Evolutionary conservation across 2,888 invertebrate genomes (phyloP).

Genomic region (Imbricaverruca yamaguchii): DNA sequence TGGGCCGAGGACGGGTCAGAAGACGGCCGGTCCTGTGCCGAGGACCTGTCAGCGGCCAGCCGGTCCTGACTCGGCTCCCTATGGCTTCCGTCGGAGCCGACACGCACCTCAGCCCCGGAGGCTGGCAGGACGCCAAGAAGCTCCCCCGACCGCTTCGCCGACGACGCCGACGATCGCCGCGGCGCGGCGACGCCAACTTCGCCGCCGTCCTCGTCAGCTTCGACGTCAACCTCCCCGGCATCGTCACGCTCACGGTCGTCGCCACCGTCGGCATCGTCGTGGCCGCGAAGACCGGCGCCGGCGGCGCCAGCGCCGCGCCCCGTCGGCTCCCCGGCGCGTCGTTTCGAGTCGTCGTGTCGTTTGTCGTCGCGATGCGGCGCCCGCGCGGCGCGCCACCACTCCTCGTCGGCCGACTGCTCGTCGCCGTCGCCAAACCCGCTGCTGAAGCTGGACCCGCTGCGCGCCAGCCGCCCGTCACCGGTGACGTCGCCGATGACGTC

Average conservation of each 20-base stretch:
- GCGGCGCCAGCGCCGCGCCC: not conserved
- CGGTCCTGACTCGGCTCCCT: too few relatives aligned
- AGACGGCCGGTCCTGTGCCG: not conserved
- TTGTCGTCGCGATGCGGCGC: too few relatives aligned
- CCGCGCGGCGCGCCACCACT: not conserved
- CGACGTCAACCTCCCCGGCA: not conserved
- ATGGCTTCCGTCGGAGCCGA: too few relatives aligned
- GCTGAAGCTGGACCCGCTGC: not conserved
- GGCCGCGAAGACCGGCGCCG: not conserved
- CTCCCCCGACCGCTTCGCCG: too few relatives aligned
- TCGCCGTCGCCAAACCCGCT: not conserved
- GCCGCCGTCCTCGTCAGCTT: not conserved
- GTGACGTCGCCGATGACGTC: not conserved
- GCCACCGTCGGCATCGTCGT: not conserved
- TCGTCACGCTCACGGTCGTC: not conserved
- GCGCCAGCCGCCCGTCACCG: not conserved
- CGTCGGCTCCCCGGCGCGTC: not conserved
- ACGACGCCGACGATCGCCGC: conserved; percentile 51
- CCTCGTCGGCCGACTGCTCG: not conserved
- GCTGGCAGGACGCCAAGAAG: too few relatives aligned
- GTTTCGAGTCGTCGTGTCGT: too few relatives aligned
- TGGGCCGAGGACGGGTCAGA: not conserved
- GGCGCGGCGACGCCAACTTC: not conserved
- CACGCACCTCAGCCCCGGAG: too few relatives aligned
- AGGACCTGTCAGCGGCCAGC: conserved; percentile 36